Base-by-base conservation (phyloP, 2,797 vertebrate species). In the Pteronotus mesoamericanus region DNA sequence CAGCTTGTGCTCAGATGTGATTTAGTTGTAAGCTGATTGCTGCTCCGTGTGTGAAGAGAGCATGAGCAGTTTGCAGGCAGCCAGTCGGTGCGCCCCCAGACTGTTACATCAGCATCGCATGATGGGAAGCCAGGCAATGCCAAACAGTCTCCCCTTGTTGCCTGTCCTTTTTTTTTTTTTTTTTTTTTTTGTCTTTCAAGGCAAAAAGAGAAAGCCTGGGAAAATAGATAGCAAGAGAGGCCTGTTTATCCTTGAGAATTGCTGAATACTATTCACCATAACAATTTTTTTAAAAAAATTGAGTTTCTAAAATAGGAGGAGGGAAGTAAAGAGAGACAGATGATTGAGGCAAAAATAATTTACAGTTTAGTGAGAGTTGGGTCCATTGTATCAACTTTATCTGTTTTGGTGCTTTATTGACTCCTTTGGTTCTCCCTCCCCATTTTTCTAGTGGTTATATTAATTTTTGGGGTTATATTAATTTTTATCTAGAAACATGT, bases 31-130 rank as follows among this genome's bases (percentile, higher is more conserved):
- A 98, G 98, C 97, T 96, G 98, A 97, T 97, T 98, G 98, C 97
- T 94, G 29, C 93, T 95, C 97, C 97, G 98, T 97, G 98, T 96
- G 96, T 98, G 99, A 98, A 98, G 97, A 97, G 98, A 98, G 98
- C 97, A 98, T 99, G 99, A 98, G 98, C 99, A 98, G 99, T 98
- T 98, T 87, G 86, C 95, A 96, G 29, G 91, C 98, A 98, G 98
- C 99, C 99, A 99, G 98, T 99, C 98, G 98, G 95, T 6, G 91
- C 42, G 42, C 66, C 71, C 96, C 93, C 68, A 6, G 53, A 6
- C 46, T 8, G 14, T 99, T 97, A 99, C 99, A 98, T 99, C 99
- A 99, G 97, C 87, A 87, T 99, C 98, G 94, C 97, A 97, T 96
- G 98, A 98, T 29, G 94, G 98, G 92, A 21, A 48, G 68, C 97